phyloP scores from a whole-genome alignment of 1,140 invertebrate species.

The Globodera ellingtonae region DNA sequence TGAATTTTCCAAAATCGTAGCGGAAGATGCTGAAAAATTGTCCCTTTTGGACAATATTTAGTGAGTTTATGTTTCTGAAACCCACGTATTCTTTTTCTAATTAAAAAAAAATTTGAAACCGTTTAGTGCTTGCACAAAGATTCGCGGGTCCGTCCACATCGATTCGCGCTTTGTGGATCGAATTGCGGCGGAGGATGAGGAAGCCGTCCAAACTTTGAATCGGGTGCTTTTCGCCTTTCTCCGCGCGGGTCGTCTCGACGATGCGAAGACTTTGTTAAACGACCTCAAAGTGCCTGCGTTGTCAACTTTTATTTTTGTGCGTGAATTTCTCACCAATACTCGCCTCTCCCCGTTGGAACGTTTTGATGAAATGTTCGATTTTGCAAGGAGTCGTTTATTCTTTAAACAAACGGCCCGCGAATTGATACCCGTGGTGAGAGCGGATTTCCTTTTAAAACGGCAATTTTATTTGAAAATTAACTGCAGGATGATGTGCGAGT shows the following conservation, averaged over 20 bases:
- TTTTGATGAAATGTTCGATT: slow-evolving; percentile 26
- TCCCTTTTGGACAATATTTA: slow-evolving; percentile 20
- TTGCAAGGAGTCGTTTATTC: slow-evolving; percentile 34
- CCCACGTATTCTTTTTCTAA: no score
- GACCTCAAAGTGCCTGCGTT: slow-evolving; percentile 29
- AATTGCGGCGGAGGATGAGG: slow-evolving; percentile 20
- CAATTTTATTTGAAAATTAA: not conserved
- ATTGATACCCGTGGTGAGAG: slow-evolving; percentile 34
- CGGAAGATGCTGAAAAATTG: slow-evolving; percentile 15
- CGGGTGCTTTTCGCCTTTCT: slow-evolving; percentile 31
- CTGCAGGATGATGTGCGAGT: slow-evolving; percentile 35
- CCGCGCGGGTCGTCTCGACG: slow-evolving; percentile 36
- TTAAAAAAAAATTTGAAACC: no score
- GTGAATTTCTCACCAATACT: slow-evolving; percentile 43
- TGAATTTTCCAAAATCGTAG: slow-evolving; percentile 25
- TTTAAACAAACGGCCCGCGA: slow-evolving; percentile 34
- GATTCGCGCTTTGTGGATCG: slow-evolving; percentile 33
- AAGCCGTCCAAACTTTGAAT: slow-evolving; percentile 26
- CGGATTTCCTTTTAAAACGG: not conserved
- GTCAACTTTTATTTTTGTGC: slow-evolving; percentile 29
- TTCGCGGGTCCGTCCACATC: slow-evolving; percentile 21
- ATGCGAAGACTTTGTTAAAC: slow-evolving; percentile 31
- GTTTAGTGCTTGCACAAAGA: slow-evolving; percentile 29
- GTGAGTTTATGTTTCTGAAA: not conserved
- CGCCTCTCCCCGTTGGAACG: slow-evolving; percentile 32